Conservation (phyloP, 2,797 vertebrate genomes). For the Petrocephalus schoutedeni region DNA sequence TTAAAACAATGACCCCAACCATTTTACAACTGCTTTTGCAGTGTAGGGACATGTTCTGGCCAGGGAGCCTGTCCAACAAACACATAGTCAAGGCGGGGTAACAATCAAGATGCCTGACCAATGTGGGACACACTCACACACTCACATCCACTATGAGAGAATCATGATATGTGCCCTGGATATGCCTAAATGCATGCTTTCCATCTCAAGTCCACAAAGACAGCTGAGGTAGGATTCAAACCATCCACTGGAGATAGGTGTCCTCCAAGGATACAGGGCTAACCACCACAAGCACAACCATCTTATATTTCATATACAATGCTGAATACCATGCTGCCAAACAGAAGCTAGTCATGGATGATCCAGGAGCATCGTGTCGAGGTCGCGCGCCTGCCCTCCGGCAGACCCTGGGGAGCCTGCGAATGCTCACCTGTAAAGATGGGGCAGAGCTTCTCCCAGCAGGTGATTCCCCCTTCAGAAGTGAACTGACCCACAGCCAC, state of each 20-base stretch:
- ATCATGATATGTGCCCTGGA: not conserved
- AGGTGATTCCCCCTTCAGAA: conserved; percentile 96
- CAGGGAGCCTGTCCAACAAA: not conserved
- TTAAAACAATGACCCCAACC: not conserved
- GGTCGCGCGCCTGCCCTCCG: not conserved
- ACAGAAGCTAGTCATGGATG: not conserved
- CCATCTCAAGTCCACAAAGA: not conserved
- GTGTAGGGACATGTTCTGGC: not conserved
- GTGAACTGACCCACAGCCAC: conserved; percentile 94
- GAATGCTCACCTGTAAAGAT: conserved; percentile 80
- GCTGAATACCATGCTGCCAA: not conserved
- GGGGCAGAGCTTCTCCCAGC: conserved; percentile 97
- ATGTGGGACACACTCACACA: not conserved
- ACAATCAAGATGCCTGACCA: not conserved
- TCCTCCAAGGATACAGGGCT: not conserved
- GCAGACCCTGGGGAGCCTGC: not conserved
- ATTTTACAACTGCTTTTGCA: not conserved
- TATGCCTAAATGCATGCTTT: not conserved
- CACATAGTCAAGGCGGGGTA: not conserved
- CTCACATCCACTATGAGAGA: not conserved
- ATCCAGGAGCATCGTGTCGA: not conserved
- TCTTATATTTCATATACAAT: not conserved
- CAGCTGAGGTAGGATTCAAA: not conserved
- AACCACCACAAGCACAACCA: not conserved
- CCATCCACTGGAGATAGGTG: not conserved